Evolutionary conservation across 2,888 invertebrate genomes (phyloP).

Genomic region (Halictus ligatus): DNA sequence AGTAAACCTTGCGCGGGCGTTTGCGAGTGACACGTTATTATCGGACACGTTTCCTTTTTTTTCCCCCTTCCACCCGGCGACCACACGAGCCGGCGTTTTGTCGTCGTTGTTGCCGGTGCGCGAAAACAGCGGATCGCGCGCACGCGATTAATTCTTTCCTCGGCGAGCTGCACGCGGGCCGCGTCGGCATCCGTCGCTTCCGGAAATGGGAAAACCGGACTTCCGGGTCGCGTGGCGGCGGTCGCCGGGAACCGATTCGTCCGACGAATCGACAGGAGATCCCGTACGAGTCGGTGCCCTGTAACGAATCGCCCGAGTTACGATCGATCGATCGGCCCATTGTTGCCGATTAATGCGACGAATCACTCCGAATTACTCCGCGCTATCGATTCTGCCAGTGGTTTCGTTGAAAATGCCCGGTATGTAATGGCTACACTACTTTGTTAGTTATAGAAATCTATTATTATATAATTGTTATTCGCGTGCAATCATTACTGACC

Average conservation of each 20-base stretch:
- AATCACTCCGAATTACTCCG: conserved; percentile 27
- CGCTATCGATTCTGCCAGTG: too few relatives aligned
- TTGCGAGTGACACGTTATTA: conserved; percentile 53
- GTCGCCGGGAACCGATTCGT: conserved; percentile 1
- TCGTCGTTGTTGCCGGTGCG: not conserved
- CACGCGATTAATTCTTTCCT: conserved; percentile 28
- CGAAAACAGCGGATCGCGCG: conserved; percentile 16
- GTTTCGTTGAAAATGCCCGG: too few relatives aligned
- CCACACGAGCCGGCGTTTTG: not conserved
- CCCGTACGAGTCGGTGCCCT: not conserved
- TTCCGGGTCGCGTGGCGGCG: not conserved
- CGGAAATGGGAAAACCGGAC: conserved; percentile 20
- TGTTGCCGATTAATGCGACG: conserved; percentile 39
- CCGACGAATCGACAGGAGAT: conserved; percentile 4
- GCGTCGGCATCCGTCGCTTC: not conserved
- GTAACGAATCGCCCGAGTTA: conserved; percentile 20
- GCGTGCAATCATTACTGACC: too few relatives aligned
- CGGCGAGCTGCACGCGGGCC: not conserved
- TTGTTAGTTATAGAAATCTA: too few relatives aligned
- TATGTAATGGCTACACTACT: too few relatives aligned
- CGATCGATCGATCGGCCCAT: conserved; percentile 25
- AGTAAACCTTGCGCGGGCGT: conserved; percentile 39
- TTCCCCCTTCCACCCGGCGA: not conserved
- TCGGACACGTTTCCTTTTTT: conserved; percentile 18
- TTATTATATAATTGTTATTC: too few relatives aligned